A percentile compares a stretch with the other conserved stretches of the same genome.
Evolutionary conservation across 2,113 vertebrate species (phyloP).

Genomic region (Blennius ocellaris): DNA sequence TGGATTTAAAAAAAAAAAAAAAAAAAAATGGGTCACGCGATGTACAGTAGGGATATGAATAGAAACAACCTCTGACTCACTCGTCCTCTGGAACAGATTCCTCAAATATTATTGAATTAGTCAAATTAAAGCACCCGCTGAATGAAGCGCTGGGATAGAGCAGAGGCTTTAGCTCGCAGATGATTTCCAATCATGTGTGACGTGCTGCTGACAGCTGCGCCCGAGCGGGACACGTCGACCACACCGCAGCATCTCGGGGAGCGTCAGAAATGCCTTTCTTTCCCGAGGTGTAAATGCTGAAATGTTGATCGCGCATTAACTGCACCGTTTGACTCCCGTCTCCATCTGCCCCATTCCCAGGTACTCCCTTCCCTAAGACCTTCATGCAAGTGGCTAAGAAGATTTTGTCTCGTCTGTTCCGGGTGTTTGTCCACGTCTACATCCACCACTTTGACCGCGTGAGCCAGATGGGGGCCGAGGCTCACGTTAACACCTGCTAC

Average conservation of each 20-base stretch:
- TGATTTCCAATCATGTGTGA: conserved; percentile 27
- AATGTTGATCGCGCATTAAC: conserved; percentile 42
- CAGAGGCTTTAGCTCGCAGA: conserved; percentile 30
- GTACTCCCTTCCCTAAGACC: conserved; percentile 97
- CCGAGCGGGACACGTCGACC: background rate
- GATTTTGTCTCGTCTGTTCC: conserved; percentile 96
- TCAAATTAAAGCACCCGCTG: conserved; percentile 26
- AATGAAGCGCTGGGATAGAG: conserved; percentile 33
- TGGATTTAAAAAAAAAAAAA: too few species aligned
- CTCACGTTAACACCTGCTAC: conserved; percentile 99
- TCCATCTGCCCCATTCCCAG: conserved; percentile 77
- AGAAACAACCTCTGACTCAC: conserved; percentile 38
- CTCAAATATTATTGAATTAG: conserved; percentile 65
- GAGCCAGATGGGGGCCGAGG: conserved; percentile 95
- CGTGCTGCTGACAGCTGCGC: background rate
- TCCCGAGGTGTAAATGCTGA: background rate
- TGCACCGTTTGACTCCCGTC: background rate
- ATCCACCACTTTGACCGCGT: conserved; percentile 98
- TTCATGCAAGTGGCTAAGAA: conserved; percentile 97
- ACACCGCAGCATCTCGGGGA: background rate
- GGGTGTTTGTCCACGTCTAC: conserved; percentile 98
- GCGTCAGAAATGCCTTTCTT: conserved; percentile 5
- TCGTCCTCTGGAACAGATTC: conserved; percentile 56
- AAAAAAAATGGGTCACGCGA: conserved; percentile 68
- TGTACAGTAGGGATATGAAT: conserved; percentile 67